phyloP scores from a whole-genome alignment of 1,140 invertebrate genomes.

The Cotesia vestalis region DNA sequence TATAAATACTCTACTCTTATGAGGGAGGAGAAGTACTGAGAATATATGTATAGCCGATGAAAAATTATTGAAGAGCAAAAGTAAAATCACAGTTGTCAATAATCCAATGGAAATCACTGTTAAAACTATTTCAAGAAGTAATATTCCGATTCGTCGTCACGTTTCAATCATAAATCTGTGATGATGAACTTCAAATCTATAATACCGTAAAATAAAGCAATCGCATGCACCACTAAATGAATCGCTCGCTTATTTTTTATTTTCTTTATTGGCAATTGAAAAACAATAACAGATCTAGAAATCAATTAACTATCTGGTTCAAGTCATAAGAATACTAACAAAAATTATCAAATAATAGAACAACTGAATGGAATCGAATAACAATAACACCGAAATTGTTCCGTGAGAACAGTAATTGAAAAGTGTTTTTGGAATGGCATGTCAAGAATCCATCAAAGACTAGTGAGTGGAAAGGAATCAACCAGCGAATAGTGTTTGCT shows the following conservation, averaged over 20 bases:
- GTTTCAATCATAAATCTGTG: slow-evolving; percentile 19
- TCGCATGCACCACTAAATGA: slow-evolving; percentile 45
- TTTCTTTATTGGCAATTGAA: slow-evolving; percentile 49
- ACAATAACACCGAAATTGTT: too few species aligned
- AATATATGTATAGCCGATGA: too few species aligned
- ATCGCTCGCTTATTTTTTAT: slow-evolving; percentile 59
- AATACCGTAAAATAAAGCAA: slow-evolving; percentile 5
- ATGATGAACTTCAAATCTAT: slow-evolving; percentile 11
- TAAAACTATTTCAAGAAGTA: not conserved
- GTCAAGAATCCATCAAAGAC: not conserved
- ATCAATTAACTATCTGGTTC: not conserved
- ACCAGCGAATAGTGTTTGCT: not conserved
- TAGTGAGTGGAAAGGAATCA: not conserved
- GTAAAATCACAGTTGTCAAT: not conserved
- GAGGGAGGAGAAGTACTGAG: too few species aligned
- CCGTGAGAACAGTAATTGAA: too few species aligned
- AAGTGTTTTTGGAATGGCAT: too few species aligned
- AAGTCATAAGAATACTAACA: not conserved
- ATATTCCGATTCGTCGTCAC: slow-evolving; percentile 15
- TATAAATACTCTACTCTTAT: too few species aligned
- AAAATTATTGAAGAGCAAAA: not conserved
- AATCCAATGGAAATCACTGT: slow-evolving; percentile 21
- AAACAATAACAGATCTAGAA: not conserved
- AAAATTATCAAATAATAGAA: too few species aligned
- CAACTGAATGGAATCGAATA: too few species aligned